Percentiles rank a stretch among this genome's conserved stretches.
phyloP scores from a whole-genome alignment of 1,140 invertebrate species.

The Drosophila ironensis region DNA sequence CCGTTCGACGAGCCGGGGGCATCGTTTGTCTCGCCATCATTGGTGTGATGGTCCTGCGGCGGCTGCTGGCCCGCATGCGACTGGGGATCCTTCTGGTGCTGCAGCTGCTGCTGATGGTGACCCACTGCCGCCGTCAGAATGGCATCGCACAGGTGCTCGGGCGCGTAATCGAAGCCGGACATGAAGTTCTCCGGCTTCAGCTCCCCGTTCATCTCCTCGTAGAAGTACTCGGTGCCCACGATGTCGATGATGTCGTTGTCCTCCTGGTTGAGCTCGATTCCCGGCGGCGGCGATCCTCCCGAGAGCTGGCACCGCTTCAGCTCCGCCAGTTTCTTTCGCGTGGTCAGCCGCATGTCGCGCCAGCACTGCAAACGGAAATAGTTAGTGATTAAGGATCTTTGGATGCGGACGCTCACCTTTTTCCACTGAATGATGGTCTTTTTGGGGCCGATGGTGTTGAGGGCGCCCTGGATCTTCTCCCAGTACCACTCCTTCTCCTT shows the following conservation, averaged over 20 bases:
- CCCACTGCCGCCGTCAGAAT: slow-evolving; percentile 75
- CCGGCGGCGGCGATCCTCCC: slow-evolving; percentile 73
- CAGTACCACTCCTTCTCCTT: slow-evolving; percentile 81
- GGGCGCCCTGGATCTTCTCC: slow-evolving; percentile 78
- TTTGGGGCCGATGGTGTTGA: slow-evolving; percentile 78
- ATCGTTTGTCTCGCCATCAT: slow-evolving; percentile 76
- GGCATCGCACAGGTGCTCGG: slow-evolving; percentile 78
- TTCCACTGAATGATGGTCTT: slow-evolving; percentile 82
- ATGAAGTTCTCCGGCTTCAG: slow-evolving; percentile 79
- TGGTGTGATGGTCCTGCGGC: slow-evolving; percentile 73
- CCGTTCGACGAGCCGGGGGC: slow-evolving; percentile 74
- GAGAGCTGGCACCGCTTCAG: slow-evolving; percentile 76
- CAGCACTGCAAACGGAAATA: slow-evolving; percentile 75
- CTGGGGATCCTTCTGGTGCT: slow-evolving; percentile 66
- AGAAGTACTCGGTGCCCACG: slow-evolving; percentile 78
- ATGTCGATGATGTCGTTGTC: slow-evolving; percentile 80
- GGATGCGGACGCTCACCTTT: slow-evolving; percentile 46
- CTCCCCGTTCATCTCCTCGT: slow-evolving; percentile 80
- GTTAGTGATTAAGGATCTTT: neutral
- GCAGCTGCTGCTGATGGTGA: slow-evolving; percentile 67
- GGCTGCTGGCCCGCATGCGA: slow-evolving; percentile 54
- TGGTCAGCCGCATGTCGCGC: slow-evolving; percentile 79
- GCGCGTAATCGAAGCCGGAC: slow-evolving; percentile 75
- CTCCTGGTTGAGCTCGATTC: slow-evolving; percentile 77
- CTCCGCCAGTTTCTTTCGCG: slow-evolving; percentile 74